These are phyloP conservation scores for Crenichthys baileyi DNA, from an alignment of 2,797 vertebrate genomes.

Conservation along the genomic window DNA sequence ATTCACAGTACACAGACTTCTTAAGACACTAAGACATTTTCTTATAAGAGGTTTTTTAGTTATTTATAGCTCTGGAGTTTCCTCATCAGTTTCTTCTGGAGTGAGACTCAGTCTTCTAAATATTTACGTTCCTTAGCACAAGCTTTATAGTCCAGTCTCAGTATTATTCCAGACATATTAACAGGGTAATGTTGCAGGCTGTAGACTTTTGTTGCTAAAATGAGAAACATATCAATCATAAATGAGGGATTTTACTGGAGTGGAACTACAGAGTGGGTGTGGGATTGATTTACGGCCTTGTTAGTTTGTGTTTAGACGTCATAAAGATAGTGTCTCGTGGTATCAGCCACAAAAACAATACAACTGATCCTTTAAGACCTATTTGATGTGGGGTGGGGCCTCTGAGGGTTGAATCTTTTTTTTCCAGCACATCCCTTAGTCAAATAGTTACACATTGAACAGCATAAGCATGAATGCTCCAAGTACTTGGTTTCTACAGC, in stretches of 20 bases:
- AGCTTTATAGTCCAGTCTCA: background rate
- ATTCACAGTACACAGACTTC: background rate
- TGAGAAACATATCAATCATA: background rate
- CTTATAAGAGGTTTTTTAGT: background rate
- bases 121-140: background rate
- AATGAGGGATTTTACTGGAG: slow-evolving; percentile 5
- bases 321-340: background rate
- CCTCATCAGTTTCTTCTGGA: background rate
- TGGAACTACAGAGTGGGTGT: slow-evolving; percentile 7
- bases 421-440: background rate
- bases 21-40: background rate
- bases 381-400: slow-evolving; percentile 1
- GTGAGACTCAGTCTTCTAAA: background rate
- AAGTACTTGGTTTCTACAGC: background rate
- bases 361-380: slow-evolving; percentile 4
- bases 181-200: background rate
- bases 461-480: background rate
- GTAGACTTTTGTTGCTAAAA: background rate
- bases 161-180: background rate
- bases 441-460: background rate
- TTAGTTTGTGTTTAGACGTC: slow-evolving; percentile 26
- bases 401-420: slow-evolving; percentile 6
- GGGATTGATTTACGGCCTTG: slow-evolving; percentile 44
- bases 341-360: background rate
- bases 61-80: slow-evolving; percentile 7